Evolutionary conservation across 1,140 invertebrate genomes (phyloP), one percentile per base, ranked within the genome.

Genomic region (Halictus rubicundus): DNA sequence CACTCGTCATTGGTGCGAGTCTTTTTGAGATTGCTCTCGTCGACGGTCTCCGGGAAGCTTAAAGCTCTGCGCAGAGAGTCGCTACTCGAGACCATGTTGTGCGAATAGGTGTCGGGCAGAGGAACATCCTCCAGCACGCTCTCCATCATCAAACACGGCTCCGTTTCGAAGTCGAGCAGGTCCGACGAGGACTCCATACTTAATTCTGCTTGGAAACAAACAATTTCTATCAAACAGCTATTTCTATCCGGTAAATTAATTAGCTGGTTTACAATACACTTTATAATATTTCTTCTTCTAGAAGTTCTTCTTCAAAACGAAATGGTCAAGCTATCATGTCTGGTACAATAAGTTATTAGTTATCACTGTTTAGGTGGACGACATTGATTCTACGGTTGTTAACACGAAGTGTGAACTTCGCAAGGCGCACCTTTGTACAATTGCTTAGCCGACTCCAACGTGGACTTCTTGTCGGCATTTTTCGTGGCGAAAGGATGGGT

Each of bases 71-170:
- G 85, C 32, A 93, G 83, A 6, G 92, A 93, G 83, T 93, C 92
- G 77, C 93, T 92, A 57, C 95, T 95, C 49, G 95, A 96, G 3
- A 96, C 93, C 94, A 96, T 95, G 86, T 96, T 96, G 74, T 95
- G 95, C 54, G 95, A 94, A 89, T 96, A 94, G 19, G 95, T 95
- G 77, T 96, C 95, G 3, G 93, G 94, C 57, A 95, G 90, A 5
- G 94, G 91, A 39, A 95, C 95, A 88, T 96, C 95, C 89, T 96
- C 95, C 49, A 96, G 76, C 10, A 96, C 95, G 81, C 95, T 95
- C 88, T 96, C 96, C 94, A 96, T 96, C 94, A 96, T 96, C 32
- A 97, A 91, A 84, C 95, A 96, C 9, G 96, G 96, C 87, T 97
- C 96, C 0, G 96, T 96, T 93, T 96, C 96, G 5, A 96, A 96